Evolutionary conservation across 2,888 invertebrate genomes (phyloP).

Genomic region (Theretra japonica): DNA sequence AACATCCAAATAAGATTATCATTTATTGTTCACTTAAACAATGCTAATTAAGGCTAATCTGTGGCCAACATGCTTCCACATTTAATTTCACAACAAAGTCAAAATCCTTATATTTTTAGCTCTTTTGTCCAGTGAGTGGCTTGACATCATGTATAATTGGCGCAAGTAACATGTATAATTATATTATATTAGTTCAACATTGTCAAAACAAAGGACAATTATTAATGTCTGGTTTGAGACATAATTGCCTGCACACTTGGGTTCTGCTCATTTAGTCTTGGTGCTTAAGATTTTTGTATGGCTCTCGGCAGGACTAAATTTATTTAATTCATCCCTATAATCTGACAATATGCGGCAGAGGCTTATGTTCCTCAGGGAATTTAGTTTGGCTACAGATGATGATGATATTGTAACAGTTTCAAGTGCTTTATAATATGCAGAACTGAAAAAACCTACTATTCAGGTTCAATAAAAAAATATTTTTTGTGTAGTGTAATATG

Average conservation of each 20-base stretch:
- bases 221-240: background rate
- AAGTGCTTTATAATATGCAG: too few species aligned
- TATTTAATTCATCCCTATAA: too few species aligned
- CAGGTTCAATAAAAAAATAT: too few species aligned
- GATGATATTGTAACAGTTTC: too few species aligned
- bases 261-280: background rate
- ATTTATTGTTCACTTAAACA: background rate
- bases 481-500: too few species aligned
- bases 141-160: background rate
- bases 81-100: constrained; percentile 1
- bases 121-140: background rate
- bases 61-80: background rate
- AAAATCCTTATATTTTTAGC: background rate
- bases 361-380: too few species aligned
- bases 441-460: too few species aligned
- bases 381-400: too few species aligned
- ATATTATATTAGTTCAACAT: background rate
- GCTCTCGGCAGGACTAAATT: too few species aligned
- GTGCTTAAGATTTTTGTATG: background rate
- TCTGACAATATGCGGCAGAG: too few species aligned
- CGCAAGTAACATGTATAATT: background rate
- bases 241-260: background rate
- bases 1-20: constrained; percentile 16
- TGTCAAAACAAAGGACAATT: background rate
- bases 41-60: constrained; percentile 5